Evolutionary conservation across 2,888 invertebrate genomes (phyloP).

Genomic region (Mimas tiliae): DNA sequence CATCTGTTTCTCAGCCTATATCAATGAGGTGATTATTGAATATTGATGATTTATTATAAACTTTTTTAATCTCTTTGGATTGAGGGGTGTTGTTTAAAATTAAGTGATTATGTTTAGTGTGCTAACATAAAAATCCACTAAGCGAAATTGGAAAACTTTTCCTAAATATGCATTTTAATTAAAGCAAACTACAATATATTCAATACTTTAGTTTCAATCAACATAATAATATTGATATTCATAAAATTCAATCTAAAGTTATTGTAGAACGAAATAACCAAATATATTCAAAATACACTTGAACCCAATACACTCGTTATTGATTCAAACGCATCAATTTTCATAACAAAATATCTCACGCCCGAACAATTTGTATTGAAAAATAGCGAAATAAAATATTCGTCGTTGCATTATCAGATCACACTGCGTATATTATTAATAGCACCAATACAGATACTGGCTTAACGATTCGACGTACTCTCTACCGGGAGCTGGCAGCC

Average conservation of each 20-base stretch:
- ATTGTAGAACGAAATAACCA: too few species aligned
- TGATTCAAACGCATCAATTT: constrained; percentile 31
- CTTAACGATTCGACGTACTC: constrained; percentile 67
- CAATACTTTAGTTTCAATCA: not conserved
- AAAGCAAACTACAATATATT: not conserved
- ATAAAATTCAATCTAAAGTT: not conserved
- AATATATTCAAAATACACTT: not conserved
- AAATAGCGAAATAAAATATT: constrained; percentile 49
- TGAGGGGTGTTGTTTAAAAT: too few species aligned
- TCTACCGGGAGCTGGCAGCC: constrained; percentile 78
- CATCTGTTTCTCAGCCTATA: too few species aligned
- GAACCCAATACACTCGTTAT: not conserved
- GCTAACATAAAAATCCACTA: too few species aligned
- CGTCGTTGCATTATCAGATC: constrained; percentile 70
- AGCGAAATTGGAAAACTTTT: too few species aligned
- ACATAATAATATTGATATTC: too few species aligned
- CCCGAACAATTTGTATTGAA: constrained; percentile 41
- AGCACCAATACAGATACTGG: constrained; percentile 69
- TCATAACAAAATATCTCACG: constrained; percentile 30
- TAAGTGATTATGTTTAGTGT: not conserved
- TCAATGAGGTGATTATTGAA: too few species aligned
- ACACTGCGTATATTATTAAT: constrained; percentile 75
- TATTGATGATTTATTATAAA: too few species aligned
- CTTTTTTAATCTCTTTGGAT: too few species aligned
- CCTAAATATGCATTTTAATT: not conserved